phyloP scores from a whole-genome alignment of 2,888 invertebrate genomes.

The Enchytraeus crypticus region DNA sequence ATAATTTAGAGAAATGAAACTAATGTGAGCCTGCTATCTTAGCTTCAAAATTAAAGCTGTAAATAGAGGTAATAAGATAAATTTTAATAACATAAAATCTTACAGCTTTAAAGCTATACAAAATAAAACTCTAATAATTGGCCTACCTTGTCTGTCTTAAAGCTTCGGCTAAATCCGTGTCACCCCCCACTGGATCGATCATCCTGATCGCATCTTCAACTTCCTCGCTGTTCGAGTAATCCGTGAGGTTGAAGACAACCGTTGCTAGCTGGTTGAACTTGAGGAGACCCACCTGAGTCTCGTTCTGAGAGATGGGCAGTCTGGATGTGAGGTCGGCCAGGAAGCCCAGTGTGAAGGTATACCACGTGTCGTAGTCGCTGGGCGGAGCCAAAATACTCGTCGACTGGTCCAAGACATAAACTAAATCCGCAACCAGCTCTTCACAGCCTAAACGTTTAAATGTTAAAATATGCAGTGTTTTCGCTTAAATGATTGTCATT shows the following conservation, averaged over 20 bases:
- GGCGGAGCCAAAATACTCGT: slow-evolving; percentile 8
- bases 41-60: too few species aligned
- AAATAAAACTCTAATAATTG: too few species aligned
- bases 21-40: too few species aligned
- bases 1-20: too few species aligned
- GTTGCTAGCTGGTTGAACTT: slow-evolving; percentile 5
- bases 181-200: slow-evolving; percentile 8
- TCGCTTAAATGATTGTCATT: too few species aligned
- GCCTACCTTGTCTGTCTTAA: too few species aligned
- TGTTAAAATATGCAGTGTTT: too few species aligned
- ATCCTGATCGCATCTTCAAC: slow-evolving; percentile 5
- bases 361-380: slow-evolving; percentile 9
- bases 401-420: slow-evolving; percentile 11
- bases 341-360: slow-evolving; percentile 5
- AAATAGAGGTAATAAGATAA: too few species aligned
- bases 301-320: slow-evolving; percentile 8
- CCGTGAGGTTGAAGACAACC: not conserved
- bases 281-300: slow-evolving; percentile 10
- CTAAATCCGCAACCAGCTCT: slow-evolving; percentile 9
- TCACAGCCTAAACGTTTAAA: too few species aligned
- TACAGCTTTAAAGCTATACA: too few species aligned
- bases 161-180: slow-evolving; percentile 16
- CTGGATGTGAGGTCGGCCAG: slow-evolving; percentile 4
- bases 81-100: too few species aligned
- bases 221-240: not conserved